These are phyloP conservation scores for Piprites chloris DNA, from an alignment of 2,113 vertebrate genomes.

Conservation along the genomic window DNA sequence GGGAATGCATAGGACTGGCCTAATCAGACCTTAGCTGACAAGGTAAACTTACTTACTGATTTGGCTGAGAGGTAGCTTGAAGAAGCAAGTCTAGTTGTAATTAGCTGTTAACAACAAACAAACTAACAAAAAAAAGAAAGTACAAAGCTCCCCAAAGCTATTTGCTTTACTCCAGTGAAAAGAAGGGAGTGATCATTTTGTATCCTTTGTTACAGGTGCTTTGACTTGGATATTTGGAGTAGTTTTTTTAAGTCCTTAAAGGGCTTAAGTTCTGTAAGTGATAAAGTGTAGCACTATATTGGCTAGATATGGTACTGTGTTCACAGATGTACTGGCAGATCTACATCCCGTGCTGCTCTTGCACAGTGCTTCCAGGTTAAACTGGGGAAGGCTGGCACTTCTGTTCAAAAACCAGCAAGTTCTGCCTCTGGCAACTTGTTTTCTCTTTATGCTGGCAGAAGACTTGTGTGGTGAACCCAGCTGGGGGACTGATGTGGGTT, in stretches of 20 bases:
- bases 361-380: not conserved
- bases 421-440: not conserved
- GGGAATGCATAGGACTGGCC: not conserved
- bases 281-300: not conserved
- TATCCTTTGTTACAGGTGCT: not conserved
- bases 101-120: not conserved
- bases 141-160: not conserved
- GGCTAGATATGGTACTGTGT: not conserved
- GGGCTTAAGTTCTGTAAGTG: fast-evolving
- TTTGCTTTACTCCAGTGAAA: not conserved
- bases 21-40: not conserved
- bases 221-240: not conserved
- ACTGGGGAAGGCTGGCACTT: not conserved
- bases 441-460: not conserved
- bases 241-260: not conserved
- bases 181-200: not conserved
- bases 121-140: not conserved
- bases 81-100: not conserved
- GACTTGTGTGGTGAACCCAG: not conserved
- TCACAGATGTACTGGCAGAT: not conserved
- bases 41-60: not conserved
- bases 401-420: not conserved
- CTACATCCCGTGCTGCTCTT: not conserved
- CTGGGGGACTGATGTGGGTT: not conserved
- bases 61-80: not conserved